These are phyloP conservation scores for Recurvirostra avosetta DNA, from an alignment of 2,113 vertebrate genomes.

Conservation along the genomic window DNA sequence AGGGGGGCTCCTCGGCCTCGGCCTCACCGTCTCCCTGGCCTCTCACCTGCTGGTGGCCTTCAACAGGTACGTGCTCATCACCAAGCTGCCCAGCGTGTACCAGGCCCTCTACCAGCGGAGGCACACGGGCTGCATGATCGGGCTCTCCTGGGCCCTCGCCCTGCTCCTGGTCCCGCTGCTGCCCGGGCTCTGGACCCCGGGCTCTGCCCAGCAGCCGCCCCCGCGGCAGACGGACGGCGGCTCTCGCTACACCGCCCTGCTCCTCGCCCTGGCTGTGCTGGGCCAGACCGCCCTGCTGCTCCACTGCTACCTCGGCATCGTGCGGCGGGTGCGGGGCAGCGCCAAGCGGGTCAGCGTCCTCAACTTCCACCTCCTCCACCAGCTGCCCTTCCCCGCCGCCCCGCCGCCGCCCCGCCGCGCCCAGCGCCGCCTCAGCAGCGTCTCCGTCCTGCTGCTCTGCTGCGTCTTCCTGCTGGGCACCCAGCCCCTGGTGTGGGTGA, in stretches of 20 bases:
- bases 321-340: constrained; percentile 83
- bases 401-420: constrained; percentile 70
- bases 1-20: constrained; percentile 79
- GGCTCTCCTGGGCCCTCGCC: constrained; percentile 79
- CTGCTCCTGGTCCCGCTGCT: constrained; percentile 75
- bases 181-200: constrained; percentile 72
- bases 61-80: constrained; percentile 88
- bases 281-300: constrained; percentile 81
- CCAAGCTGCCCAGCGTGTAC: constrained; percentile 83
- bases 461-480: constrained; percentile 83
- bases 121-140: constrained; percentile 82
- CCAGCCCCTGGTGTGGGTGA: constrained; percentile 83
- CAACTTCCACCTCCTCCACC: constrained; percentile 85
- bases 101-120: constrained; percentile 82
- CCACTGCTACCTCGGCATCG: constrained; percentile 86
- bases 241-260: constrained; percentile 72
- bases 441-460: constrained; percentile 83
- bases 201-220: background rate
- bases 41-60: constrained; percentile 87
- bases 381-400: constrained; percentile 78
- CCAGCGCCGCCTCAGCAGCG: constrained; percentile 81
- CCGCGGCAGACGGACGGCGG: constrained; percentile 16
- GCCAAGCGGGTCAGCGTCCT: constrained; percentile 86
- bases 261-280: constrained; percentile 78
- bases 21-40: constrained; percentile 83